Base-by-base conservation (phyloP, 2,113 vertebrate genomes). In the Hippolais icterina region DNA sequence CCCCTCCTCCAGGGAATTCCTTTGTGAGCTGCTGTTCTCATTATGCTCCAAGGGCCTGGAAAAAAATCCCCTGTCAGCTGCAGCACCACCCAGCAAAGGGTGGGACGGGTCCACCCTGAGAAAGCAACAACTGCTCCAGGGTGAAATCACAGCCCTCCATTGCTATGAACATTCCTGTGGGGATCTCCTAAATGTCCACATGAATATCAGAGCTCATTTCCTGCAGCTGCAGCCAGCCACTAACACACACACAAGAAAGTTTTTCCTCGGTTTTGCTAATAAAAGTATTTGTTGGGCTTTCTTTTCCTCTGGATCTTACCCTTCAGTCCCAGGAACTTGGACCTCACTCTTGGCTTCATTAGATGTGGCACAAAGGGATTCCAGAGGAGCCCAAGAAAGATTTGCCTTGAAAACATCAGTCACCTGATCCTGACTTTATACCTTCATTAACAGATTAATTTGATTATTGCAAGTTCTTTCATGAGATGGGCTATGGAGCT, bases 1-100 rank as follows among this genome's bases (percentile, higher is more conserved):
- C 35, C 97, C 94, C 44, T 98, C 98, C 42, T 99, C 99, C 87
- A 99, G 92, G 3, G 98, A 99, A 82, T 98, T 98, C 76, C 98
- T 98, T 94, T 98, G 98, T 3, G 98, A 98, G 76, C 98, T 98
- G 79, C 89, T 98, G 65, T 95, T 98, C 11, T 98, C 97, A 20
- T 94, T 97, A 14, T 92, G 97, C 90, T 69, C 98, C 2, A 86
- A 54, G 15, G 82, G 52, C 86, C 97, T 97, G 42, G 13, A 97
- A 10, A 93, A 47, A 96, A 57, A 41, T 11, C 0, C 35, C 25
- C 47, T 1, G 1, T 69, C 47, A 94, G 71, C 41, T 27, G 17
- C 22, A 39, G 39, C 12, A 15, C 39, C 54, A 27, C 17, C 35
- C 27, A 27, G 6, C 8, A 3, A 6, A 11, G 37, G 37, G 9